Evolutionary conservation across 2,113 vertebrate genomes (phyloP).

Genomic region (Nothobranchius furzeri): DNA sequence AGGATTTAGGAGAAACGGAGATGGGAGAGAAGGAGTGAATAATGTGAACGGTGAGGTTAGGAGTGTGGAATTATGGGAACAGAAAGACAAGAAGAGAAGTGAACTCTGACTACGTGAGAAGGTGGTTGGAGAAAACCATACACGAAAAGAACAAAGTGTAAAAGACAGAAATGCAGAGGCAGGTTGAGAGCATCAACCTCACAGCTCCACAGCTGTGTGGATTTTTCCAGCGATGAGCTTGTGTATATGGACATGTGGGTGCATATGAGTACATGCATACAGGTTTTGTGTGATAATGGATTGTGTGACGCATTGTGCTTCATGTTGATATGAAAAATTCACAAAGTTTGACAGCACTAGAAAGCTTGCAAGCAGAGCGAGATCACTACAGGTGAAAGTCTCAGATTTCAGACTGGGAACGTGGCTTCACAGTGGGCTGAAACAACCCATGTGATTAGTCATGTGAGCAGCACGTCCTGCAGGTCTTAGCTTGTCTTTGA

Average conservation of each 20-base stretch:
- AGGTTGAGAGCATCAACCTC: slow-evolving; percentile 59
- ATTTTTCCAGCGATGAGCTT: slow-evolving; percentile 32
- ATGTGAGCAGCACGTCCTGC: not conserved
- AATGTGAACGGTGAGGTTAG: slow-evolving; percentile 44
- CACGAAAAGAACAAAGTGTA: slow-evolving; percentile 50
- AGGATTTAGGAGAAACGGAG: slow-evolving; percentile 42
- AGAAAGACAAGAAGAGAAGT: slow-evolving; percentile 32
- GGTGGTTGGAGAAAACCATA: slow-evolving; percentile 40
- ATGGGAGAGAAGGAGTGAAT: slow-evolving; percentile 36
- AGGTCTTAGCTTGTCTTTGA: not conserved
- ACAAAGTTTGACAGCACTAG: slow-evolving; percentile 33
- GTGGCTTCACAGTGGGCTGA: not conserved
- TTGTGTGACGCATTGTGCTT: slow-evolving; percentile 30
- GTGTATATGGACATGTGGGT: slow-evolving; percentile 1
- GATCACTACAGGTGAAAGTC: not conserved
- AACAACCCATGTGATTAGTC: not conserved
- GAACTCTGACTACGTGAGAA: slow-evolving; percentile 43
- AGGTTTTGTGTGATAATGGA: slow-evolving; percentile 9
- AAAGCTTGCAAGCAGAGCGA: slow-evolving; percentile 1
- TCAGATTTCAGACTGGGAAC: not conserved
- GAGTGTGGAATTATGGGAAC: slow-evolving; percentile 44
- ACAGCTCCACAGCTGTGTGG: slow-evolving; percentile 54
- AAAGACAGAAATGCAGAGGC: slow-evolving; percentile 59
- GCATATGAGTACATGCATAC: slow-evolving; percentile 25
- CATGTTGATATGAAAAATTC: slow-evolving; percentile 31